Evolutionary conservation across 2,113 vertebrate species (phyloP).

Genomic region (Diglossa brunneiventris): DNA sequence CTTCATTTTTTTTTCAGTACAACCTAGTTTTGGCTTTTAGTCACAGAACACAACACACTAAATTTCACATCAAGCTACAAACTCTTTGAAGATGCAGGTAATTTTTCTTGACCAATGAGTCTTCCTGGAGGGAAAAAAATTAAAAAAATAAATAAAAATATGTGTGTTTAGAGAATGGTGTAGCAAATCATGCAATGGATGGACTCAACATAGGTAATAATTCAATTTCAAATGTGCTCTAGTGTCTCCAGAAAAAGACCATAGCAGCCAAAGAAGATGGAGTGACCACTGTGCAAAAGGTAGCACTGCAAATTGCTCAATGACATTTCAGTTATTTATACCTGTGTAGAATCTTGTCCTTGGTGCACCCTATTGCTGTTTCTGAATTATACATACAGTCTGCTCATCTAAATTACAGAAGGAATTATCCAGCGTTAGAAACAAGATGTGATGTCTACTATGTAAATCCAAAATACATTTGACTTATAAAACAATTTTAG

Average conservation of each 20-base stretch:
- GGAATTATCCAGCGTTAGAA: not conserved
- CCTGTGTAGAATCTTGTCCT: not conserved
- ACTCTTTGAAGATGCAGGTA: fast-evolving
- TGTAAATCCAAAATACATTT: not conserved
- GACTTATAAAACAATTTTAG: not conserved
- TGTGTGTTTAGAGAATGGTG: not conserved
- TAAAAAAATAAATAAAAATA: not conserved
- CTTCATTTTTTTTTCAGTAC: not conserved
- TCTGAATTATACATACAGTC: not conserved
- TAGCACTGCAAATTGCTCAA: not conserved
- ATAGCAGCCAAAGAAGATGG: not conserved
- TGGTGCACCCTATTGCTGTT: not conserved
- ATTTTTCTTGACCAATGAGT: not conserved
- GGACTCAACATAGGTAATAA: not conserved
- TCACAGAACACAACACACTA: not conserved
- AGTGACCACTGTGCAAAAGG: not conserved
- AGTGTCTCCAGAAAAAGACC: not conserved
- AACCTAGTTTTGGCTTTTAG: not conserved
- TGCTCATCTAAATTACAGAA: not conserved
- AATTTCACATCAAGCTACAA: not conserved
- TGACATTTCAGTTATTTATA: not conserved
- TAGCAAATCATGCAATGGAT: not conserved
- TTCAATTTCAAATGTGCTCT: not conserved
- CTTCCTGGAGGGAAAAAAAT: fast-evolving
- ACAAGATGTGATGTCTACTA: not conserved